Evolutionary conservation across 2,797 vertebrate genomes (phyloP), one percentile per base, ranked within the genome.

Genomic region (Pseudomugil gertrudae): DNA sequence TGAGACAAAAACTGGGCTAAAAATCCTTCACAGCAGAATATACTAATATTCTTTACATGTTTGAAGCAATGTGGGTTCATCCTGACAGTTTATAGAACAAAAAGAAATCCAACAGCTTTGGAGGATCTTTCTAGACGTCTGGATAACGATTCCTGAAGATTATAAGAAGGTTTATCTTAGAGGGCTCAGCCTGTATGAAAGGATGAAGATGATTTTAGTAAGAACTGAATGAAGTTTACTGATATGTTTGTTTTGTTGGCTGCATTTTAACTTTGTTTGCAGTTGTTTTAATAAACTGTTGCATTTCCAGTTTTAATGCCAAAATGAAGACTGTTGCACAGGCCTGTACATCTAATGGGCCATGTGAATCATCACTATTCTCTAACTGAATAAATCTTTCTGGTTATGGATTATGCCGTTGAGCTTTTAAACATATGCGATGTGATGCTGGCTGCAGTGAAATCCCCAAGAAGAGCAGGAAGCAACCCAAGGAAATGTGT

Each of bases 401-500:
- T 71, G 47, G 26, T 47, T 62, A 24, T 27, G 51, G 30, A 67
- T 62, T 47, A 2, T 43, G 57, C 0, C 21, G 73, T 58, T 80
- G 69, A 89, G 76, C 71, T 80, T 50, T 85, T 79, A 26, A 90
- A 83, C 87, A 90, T 70, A 64, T 89, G 87, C 55, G 69, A 77
- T 64, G 48, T 71, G 45, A 63, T 65, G 78, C 63, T 62, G 72
- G 79, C 76, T 79, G 69, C 62, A 61, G 62, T 74, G 63, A 80
- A 86, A 89, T 89, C 90, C 83, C 84, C 79, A 48, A 74, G 84
- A 83, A 53, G 63, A 77, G 67, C 74, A 69, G 85, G 88, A 90
- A 91, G 69, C 70, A 72, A 72, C 76, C 51, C 52, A 53, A 32
- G 50, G 83, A 85, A 81, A 84, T 81, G 75, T 78, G 69, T 63